phyloP scores from a whole-genome alignment of 2,797 vertebrate genomes.

The Chrysocyon brachyurus region DNA sequence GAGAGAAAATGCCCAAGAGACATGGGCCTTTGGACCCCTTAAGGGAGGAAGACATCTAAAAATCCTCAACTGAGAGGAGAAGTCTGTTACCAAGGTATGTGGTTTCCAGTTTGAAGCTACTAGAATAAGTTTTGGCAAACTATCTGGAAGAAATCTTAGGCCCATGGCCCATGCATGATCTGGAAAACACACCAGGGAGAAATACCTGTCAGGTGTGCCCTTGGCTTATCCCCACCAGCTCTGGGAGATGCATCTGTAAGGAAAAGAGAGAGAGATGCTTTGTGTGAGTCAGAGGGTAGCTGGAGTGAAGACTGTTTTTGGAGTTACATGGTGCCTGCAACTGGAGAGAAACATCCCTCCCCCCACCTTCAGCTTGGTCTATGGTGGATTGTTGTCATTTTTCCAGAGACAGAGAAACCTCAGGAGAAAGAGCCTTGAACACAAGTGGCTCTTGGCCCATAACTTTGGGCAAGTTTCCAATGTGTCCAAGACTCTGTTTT shows the following conservation, averaged over 20 bases:
- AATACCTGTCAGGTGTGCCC: slow-evolving; percentile 90
- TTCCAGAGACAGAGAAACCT: not conserved
- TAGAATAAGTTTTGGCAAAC: slow-evolving; percentile 17
- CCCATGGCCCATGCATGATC: not conserved
- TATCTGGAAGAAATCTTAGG: not conserved
- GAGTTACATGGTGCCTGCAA: not conserved
- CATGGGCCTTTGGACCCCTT: not conserved
- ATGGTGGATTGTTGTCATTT: not conserved
- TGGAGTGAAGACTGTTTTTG: not conserved
- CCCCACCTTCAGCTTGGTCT: not conserved
- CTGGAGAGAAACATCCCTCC: not conserved
- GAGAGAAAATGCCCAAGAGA: not conserved
- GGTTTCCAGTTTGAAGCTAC: not conserved
- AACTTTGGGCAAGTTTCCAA: not conserved
- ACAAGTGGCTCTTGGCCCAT: not conserved
- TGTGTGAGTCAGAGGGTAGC: not conserved
- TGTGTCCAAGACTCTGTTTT: not conserved
- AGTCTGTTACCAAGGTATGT: not conserved
- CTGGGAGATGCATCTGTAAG: slow-evolving; percentile 66
- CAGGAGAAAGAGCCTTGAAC: not conserved
- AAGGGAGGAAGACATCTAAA: not conserved
- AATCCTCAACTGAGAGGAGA: not conserved
- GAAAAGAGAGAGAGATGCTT: slow-evolving; percentile 60
- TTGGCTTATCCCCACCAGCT: slow-evolving; percentile 83
- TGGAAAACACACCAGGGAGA: not conserved